These are phyloP conservation scores for Apis laboriosa DNA, from an alignment of 1,140 invertebrate genomes.

Conservation along the genomic window DNA sequence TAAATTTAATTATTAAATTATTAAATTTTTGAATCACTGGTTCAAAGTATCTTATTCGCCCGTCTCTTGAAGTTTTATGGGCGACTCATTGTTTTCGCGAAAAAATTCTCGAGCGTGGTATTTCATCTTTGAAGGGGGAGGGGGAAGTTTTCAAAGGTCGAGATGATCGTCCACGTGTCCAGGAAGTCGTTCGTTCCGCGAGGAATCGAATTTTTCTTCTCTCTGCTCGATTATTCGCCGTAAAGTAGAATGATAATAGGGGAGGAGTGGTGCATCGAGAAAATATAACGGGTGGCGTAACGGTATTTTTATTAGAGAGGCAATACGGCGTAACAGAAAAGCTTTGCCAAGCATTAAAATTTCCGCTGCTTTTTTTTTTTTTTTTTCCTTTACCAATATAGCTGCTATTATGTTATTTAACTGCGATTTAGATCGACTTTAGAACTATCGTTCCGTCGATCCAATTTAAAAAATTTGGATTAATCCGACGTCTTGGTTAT, in stretches of 20 bases:
- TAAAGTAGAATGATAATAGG: conserved; percentile 29
- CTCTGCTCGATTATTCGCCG: conserved; percentile 2
- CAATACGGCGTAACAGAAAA: conserved; percentile 62
- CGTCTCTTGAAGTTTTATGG: not conserved
- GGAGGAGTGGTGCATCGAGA: conserved; percentile 18
- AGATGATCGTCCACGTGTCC: not conserved
- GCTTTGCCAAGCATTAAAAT: conserved; percentile 53
- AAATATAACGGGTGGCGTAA: conserved; percentile 66
- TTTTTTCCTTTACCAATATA: conserved; percentile 20
- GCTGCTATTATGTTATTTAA: conserved; percentile 39
- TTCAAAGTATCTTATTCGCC: too few species aligned
- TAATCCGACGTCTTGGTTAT: not conserved
- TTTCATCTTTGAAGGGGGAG: not conserved
- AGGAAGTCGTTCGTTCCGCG: conserved; percentile 25
- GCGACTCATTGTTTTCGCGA: not conserved
- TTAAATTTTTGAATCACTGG: too few species aligned
- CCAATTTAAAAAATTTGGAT: not conserved
- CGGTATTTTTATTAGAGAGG: conserved; percentile 62
- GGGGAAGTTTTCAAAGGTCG: not conserved
- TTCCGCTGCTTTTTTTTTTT: conserved; percentile 39
- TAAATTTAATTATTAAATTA: too few species aligned
- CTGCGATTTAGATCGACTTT: conserved; percentile 2
- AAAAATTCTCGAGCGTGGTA: not conserved
- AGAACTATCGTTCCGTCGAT: conserved; percentile 18
- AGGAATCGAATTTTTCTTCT: not conserved